Evolutionary conservation across 1,140 invertebrate species (phyloP).

Genomic region (Dendrolimus kikuchii): DNA sequence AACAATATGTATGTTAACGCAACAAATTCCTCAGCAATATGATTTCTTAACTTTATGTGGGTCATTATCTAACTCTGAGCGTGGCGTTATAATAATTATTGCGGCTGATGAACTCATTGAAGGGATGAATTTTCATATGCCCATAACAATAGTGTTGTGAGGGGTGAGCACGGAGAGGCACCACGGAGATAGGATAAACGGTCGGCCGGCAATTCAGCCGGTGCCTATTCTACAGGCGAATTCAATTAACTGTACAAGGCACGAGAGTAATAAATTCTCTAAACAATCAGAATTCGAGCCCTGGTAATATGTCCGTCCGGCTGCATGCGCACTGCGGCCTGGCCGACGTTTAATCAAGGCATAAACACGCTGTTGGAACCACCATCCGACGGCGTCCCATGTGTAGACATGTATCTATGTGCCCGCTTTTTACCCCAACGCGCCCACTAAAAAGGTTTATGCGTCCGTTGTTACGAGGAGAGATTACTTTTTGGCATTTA

Average conservation of each 20-base stretch:
- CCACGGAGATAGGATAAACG: slow-evolving; percentile 52
- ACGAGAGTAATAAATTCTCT: slow-evolving; percentile 68
- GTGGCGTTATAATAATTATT: no score
- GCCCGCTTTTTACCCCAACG: slow-evolving; percentile 26
- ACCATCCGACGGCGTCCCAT: slow-evolving; percentile 19
- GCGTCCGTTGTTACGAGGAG: slow-evolving; percentile 28
- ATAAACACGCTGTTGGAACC: slow-evolving; percentile 48
- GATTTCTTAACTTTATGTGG: no score
- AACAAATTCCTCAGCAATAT: no score
- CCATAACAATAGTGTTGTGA: slow-evolving; percentile 34
- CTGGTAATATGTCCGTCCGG: slow-evolving; percentile 64
- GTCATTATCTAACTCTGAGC: no score
- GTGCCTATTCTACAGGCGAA: slow-evolving; percentile 63
- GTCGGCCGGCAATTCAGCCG: slow-evolving; percentile 45
- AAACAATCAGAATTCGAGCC: slow-evolving; percentile 70
- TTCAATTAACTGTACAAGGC: slow-evolving; percentile 71
- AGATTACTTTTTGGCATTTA: slow-evolving; percentile 33
- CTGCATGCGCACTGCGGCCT: slow-evolving; percentile 64
- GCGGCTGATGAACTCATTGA: no score
- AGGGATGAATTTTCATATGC: no score
- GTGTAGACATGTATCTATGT: slow-evolving; percentile 38
- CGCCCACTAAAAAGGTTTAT: slow-evolving; percentile 32
- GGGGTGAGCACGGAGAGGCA: slow-evolving; percentile 25
- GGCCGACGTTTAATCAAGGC: slow-evolving; percentile 63
- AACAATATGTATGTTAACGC: no score